Base-by-base conservation (phyloP, 2,113 vertebrate species). In the Onychorhynchus coronatus region DNA sequence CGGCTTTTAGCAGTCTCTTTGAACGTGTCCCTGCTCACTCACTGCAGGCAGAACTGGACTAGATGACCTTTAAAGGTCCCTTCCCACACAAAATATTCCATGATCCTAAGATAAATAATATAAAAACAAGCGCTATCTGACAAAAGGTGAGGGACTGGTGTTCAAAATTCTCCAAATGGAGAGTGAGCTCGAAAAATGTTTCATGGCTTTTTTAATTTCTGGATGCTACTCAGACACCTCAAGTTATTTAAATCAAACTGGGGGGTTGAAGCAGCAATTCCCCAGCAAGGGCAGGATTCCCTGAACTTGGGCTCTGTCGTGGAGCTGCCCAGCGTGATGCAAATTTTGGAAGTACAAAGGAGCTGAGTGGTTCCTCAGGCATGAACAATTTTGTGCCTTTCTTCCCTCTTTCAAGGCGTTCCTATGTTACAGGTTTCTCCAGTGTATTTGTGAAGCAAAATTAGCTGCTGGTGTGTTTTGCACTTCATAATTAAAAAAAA, bases 391-490 rank as follows among this genome's bases (percentile, higher is more conserved):
- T n/a, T 11, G 21, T 4, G 7, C 50, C 70, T 41, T 62, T 58
- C 63, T 77, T 87, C 42, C 46, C 20, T 0, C 47, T 88, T 16
- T 22, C 42, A 7, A 31, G 84, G 30, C 0, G 3, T 88, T 96
- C 94, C 88, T 92, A 74, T 72, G 79, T 80, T 92, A 88, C 91
- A 86, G 33, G 86, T 81, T 93, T 35, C 96, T 96, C 94, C 65
- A 86, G 96, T 80, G 94, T 93, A 95, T 97, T 96, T 71, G 58
- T 58, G 82, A 96, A 58, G 46, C 85, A 66, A 84, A 95, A 96
- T 90, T 93, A 95, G 65, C 88, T 65, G 53, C 82, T 0, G 0
- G 31, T 63, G 88, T 67, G 72, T 71, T 88, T 91, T 63, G 68
- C 72, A 77, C 85, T 80, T 95, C 5, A 28, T 92, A 86, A 96